Evolutionary conservation across 2,888 invertebrate species (phyloP), one percentile per base, ranked within the genome.

Genomic region (Rhamnusium bicolor): DNA sequence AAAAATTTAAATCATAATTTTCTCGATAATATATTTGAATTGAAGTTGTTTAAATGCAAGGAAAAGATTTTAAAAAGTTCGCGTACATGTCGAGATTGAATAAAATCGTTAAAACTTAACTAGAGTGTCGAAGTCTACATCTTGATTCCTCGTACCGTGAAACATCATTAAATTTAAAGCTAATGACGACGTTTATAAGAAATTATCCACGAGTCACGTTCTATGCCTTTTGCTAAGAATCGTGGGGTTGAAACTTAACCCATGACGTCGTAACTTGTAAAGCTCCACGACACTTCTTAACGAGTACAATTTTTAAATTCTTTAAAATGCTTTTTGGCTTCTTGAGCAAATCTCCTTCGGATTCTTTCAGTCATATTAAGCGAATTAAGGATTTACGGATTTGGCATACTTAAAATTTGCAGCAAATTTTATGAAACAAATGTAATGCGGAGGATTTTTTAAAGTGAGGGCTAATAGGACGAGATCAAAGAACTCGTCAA

Each of bases 291-390:
- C 70, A 70, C 66, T 79, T 79, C 83, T 84, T 87, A 87, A 86
- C 87, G 87, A 87, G 86, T 82, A 84, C 86, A 86, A 86, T 87
- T 87, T 87, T 87, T 87, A 85, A 84, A 85, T 84, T 86, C 83
- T 81, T 85, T 84, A 83, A 84, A 84, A 83, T 81, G 84, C 82
- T 83, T 85, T 83, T 84, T 85, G 86, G 85, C 86, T 85, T 85
- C 84, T 84, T 81, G 81, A 85, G 84, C 84, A 83, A 85, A 84
- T 83, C 82, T 82, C 79, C 79, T 79, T 67, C 71, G 77, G 69
- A 79, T 77, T 78, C 80, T 77, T 80, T 79, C 76, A 72, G 76
- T 76, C 79, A 81, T 83, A 84, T 83, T 83, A 83, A 80, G 81
- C 80, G 83, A 84, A 83, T 84, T 84, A 84, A 74, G 77, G 75